Evolutionary conservation across 2,888 invertebrate genomes (phyloP), one percentile per base, ranked within the genome.

Genomic region (Lycia hirtaria): DNA sequence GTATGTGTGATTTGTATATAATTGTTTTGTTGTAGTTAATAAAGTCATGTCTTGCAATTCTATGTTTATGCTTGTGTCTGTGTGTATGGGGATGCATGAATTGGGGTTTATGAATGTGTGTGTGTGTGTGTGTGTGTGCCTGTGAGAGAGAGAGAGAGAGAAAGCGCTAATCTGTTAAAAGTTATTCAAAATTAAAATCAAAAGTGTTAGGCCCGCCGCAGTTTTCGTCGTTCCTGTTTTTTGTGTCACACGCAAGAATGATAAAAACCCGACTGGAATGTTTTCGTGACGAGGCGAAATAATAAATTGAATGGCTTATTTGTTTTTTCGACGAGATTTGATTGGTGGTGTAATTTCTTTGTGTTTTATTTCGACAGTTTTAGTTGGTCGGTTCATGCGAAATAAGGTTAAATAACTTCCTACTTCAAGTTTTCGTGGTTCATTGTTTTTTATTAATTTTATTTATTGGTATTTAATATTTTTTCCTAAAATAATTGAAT

Each of bases 231-330:
- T 35, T 47, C 14, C 20, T 3, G 35, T 20, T 19, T 65, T 60
- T 12, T 59, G 52, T 64, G 55, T 35, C 58, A 32, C 66, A 68
- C 65, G 68, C 68, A 38, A 65, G 37, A 50, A 57, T 62, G 60
- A 65, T 67, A 63, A 60, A 65, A 48, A n/a, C n/a, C 22, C 17
- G 19, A 19, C 32, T 4, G 53, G 38, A 59, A 60, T 58, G 62
- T 45, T 47, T 62, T 62, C 67, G 67, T 67, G 67, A 60, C 63
- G 55, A 52, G 47, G 48, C 17, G 49, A 60, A 53, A 63, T 67
- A 67, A 67, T 65, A 58, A 67, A 62, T 65, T 63, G 58, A 65
- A 67, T 67, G 60, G 60, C 67, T 65, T 67, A 67, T 67, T 67
- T 67, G 67, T 60, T 62, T 52, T 55, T n/a, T 56, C 56, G 52